Conservation (phyloP, 1,140 invertebrate genomes). For the Macrocentrus cingulum region DNA sequence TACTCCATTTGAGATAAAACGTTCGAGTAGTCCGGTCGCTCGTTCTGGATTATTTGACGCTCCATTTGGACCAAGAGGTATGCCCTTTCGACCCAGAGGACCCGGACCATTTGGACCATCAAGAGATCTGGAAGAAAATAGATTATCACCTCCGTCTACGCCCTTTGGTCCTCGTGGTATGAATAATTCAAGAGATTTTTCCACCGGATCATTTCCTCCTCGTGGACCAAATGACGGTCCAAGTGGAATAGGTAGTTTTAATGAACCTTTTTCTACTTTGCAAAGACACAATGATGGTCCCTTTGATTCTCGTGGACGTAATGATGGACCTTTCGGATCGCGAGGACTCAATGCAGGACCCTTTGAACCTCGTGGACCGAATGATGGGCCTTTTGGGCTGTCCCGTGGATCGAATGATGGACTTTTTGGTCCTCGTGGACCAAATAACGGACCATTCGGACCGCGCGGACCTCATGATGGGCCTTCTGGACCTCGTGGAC, state of each 20-base stretch:
- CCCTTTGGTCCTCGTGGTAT: slow-evolving; percentile 4
- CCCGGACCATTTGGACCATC: slow-evolving; percentile 17
- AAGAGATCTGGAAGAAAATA: neutral
- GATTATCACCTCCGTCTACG: neutral
- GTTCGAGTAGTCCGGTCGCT: slow-evolving; percentile 8
- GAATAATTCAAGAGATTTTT: slow-evolving; percentile 2
- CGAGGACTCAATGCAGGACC: slow-evolving; percentile 25
- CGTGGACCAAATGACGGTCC: slow-evolving; percentile 1
- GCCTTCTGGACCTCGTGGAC: slow-evolving; percentile 8
- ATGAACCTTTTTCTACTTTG: neutral
- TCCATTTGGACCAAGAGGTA: slow-evolving; percentile 22
- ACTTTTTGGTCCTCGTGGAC: neutral
- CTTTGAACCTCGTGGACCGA: slow-evolving; percentile 18
- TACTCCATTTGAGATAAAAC: slow-evolving; percentile 8
- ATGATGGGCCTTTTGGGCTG: neutral
- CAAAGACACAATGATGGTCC: neutral
- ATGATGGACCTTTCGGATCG: slow-evolving; percentile 17
- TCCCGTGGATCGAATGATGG: neutral
- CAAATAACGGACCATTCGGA: neutral
- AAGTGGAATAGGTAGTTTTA: slow-evolving; percentile 16
- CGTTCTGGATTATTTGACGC: neutral
- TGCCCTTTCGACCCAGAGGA: slow-evolving; percentile 9
- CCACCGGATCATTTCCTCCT: neutral
- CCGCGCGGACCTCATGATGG: slow-evolving; percentile 3
- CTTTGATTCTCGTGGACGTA: neutral